phyloP scores from a whole-genome alignment of 2,888 invertebrate genomes.

The Belgica antarctica region DNA sequence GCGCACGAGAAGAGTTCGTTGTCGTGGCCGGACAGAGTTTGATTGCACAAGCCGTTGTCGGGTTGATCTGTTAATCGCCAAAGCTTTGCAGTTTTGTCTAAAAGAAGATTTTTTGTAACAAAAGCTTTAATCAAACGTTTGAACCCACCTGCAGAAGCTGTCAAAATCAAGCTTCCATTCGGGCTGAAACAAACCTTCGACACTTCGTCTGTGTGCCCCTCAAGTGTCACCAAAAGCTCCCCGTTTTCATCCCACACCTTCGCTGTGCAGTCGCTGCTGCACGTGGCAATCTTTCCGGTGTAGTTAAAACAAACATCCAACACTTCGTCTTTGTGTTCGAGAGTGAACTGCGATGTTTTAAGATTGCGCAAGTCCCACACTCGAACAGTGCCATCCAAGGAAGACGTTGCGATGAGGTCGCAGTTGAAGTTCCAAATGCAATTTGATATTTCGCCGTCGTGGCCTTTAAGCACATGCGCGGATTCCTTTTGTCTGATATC shows the following conservation, averaged over 20 bases:
- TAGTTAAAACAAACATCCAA: slow-evolving; percentile 75
- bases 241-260: slow-evolving; percentile 54
- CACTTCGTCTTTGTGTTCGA: slow-evolving; percentile 65
- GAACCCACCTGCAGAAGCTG: slow-evolving; percentile 64
- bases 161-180: slow-evolving; percentile 68
- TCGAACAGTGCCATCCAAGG: slow-evolving; percentile 68
- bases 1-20: slow-evolving; percentile 81
- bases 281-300: slow-evolving; percentile 70
- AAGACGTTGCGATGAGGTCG: slow-evolving; percentile 66
- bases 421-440: slow-evolving; percentile 69
- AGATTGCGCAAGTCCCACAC: slow-evolving; percentile 67
- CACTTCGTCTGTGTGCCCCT: slow-evolving; percentile 67
- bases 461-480: slow-evolving; percentile 61
- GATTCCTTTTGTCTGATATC: slow-evolving; percentile 66
- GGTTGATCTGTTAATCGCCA: slow-evolving; percentile 60
- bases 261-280: slow-evolving; percentile 73
- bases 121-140: background rate
- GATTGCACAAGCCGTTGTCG: slow-evolving; percentile 65
- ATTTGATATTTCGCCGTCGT: slow-evolving; percentile 67
- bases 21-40: slow-evolving; percentile 71
- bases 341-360: slow-evolving; percentile 48
- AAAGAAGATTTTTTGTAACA: background rate
- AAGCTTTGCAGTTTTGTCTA: slow-evolving; percentile 67
- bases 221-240: slow-evolving; percentile 53
- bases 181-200: slow-evolving; percentile 75